A percentile compares a stretch with the other conserved stretches of the same genome.
Evolutionary conservation across 2,888 invertebrate genomes (phyloP).

Genomic region (Parnassius mnemosyne): DNA sequence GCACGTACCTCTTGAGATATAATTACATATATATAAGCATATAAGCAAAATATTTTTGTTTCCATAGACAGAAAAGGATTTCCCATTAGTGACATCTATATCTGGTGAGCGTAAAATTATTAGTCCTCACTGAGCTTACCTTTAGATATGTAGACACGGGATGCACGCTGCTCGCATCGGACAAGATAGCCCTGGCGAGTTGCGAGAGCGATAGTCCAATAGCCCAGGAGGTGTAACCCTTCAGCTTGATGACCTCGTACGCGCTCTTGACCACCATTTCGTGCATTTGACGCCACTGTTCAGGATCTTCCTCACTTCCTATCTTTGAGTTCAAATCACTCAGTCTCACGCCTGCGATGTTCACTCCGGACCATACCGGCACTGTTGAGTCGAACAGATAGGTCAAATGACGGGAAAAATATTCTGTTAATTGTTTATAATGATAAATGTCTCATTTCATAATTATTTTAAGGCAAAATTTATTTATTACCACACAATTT

Average conservation of each 20-base stretch:
- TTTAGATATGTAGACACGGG: slow-evolving; percentile 89
- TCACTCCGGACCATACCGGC: slow-evolving; percentile 96
- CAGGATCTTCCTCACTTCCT: slow-evolving; percentile 86
- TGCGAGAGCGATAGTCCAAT: slow-evolving; percentile 90
- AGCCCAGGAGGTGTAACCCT: slow-evolving; percentile 96
- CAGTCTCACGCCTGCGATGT: slow-evolving; percentile 92
- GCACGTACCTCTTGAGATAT: no score
- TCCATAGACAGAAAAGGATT: no score
- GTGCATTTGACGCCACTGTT: slow-evolving; percentile 90
- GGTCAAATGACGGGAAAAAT: no score
- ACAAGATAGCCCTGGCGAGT: slow-evolving; percentile 85
- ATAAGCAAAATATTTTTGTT: no score
- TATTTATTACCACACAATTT: no score
- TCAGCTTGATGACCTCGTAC: slow-evolving; percentile 91
- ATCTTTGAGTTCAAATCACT: slow-evolving; percentile 88
- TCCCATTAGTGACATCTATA: no score
- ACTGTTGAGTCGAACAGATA: slow-evolving; percentile 69
- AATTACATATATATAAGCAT: no score
- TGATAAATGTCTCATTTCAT: no score
- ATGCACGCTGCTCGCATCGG: slow-evolving; percentile 87
- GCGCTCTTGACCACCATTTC: slow-evolving; percentile 90
- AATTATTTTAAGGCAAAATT: no score
- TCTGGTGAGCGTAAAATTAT: no score
- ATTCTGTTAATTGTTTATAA: no score
- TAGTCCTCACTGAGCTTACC: slow-evolving; percentile 62